Conservation (phyloP, 2,888 invertebrate species). For the Cephus runcator region DNA sequence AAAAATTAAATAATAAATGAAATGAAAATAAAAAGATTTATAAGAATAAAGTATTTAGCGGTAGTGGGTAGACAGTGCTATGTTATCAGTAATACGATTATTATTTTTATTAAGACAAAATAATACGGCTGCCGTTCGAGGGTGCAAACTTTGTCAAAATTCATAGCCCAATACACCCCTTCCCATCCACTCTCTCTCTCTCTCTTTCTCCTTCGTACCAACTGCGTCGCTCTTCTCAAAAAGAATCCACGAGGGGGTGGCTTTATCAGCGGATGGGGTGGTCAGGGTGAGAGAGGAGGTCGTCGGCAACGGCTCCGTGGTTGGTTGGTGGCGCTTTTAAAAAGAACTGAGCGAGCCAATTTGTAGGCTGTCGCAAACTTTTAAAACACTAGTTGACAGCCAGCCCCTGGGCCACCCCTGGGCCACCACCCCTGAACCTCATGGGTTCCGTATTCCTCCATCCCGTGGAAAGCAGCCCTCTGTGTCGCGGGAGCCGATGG, state of each 20-base stretch:
- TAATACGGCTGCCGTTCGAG: neutral
- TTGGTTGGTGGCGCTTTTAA: constrained; percentile 62
- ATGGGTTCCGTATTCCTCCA: constrained; percentile 38
- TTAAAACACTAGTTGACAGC: constrained; percentile 66
- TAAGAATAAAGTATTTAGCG: neutral
- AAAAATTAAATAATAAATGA: neutral
- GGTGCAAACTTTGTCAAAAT: constrained; percentile 35
- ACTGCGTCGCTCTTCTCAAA: neutral
- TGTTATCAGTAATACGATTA: neutral
- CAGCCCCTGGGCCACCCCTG: constrained; percentile 33
- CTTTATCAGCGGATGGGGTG: constrained; percentile 11
- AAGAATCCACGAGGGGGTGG: neutral
- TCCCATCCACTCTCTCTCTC: neutral
- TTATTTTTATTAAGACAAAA: neutral
- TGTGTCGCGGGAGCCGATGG: constrained; percentile 56
- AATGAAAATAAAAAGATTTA: neutral
- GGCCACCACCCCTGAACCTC: constrained; percentile 32
- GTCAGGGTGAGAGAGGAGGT: constrained; percentile 28
- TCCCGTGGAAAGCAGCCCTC: constrained; percentile 39
- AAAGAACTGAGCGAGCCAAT: constrained; percentile 66
- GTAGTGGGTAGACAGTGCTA: neutral
- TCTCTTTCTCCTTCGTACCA: constrained; percentile 5
- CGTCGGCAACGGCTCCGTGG: constrained; percentile 37
- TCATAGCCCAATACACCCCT: constrained; percentile 27
- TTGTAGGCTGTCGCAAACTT: constrained; percentile 66